Evolutionary conservation across 2,797 vertebrate genomes (phyloP).

Genomic region (Bovichtus diacanthus): DNA sequence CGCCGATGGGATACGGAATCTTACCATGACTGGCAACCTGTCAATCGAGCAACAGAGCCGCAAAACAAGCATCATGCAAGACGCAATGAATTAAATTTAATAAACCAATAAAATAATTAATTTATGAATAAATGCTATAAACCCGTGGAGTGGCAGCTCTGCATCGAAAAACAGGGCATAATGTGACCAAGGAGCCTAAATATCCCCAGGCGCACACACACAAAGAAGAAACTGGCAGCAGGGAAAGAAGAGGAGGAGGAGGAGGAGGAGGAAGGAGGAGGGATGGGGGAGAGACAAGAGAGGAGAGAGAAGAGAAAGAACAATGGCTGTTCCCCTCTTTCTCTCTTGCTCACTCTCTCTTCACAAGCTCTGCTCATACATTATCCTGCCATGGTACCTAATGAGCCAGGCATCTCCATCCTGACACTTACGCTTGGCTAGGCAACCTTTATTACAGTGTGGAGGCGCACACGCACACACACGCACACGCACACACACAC

Average conservation of each 20-base stretch:
- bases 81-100: slow-evolving; percentile 75
- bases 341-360: slow-evolving; percentile 65
- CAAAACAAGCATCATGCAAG: slow-evolving; percentile 75
- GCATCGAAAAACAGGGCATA: slow-evolving; percentile 72
- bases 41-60: slow-evolving; percentile 79
- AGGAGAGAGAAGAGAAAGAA: slow-evolving; percentile 64
- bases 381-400: slow-evolving; percentile 84
- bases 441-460: slow-evolving; percentile 79
- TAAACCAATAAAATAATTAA: slow-evolving; percentile 81
- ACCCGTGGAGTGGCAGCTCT: slow-evolving; percentile 68
- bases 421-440: slow-evolving; percentile 80
- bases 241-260: slow-evolving; percentile 46
- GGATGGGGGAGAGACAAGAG: slow-evolving; percentile 46
- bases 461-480: slow-evolving; percentile 47
- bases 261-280: slow-evolving; percentile 35
- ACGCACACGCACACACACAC: slow-evolving; percentile 28
- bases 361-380: slow-evolving; percentile 76
- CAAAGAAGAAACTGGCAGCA: slow-evolving; percentile 62
- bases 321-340: slow-evolving; percentile 72
- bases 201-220: slow-evolving; percentile 60
- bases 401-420: slow-evolving; percentile 83
- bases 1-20: slow-evolving; percentile 79
- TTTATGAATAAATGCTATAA: slow-evolving; percentile 77
- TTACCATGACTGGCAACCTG: slow-evolving; percentile 85
- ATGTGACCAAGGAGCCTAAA: slow-evolving; percentile 77